Base-by-base conservation (phyloP, 1,140 invertebrate genomes). In the Ephestia elutella region DNA sequence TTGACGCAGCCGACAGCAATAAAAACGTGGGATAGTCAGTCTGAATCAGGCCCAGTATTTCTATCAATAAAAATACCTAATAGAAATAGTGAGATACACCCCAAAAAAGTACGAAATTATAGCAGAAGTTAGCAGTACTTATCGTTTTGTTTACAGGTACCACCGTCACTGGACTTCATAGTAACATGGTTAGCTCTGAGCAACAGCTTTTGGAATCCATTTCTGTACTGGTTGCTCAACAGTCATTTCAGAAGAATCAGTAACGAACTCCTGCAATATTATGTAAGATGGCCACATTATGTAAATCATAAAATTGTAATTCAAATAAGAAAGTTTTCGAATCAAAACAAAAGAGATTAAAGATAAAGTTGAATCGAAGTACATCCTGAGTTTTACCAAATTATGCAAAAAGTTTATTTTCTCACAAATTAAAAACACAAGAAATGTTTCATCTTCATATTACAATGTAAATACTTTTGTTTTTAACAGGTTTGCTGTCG, bases 191-290 rank as follows among this genome's bases (percentile, higher is more conserved):
- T 95, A 60, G 94, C 95, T 2, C 85, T 96, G n/a, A 95, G 94
- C 71, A 95, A 95, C 81, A 95, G 94, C 81, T 94, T 96, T 76
- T 96, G 94, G 95, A 96, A 96, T 89, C 95, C 95, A 5, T 95
- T 96, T 77, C 92, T 96, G 56, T 96, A 95, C 80, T 96, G 95
- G 95, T 90, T 95, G 48, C 90, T 96, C 65, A 96, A 96, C 83
- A 94, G 94, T 77, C 93, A 96, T 72, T 96, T 96, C 84, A 90
- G 95, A 68, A 91, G 94, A 60, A 93, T 95, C 64, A 94, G 94
- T 70, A 91, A 92, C 60, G 94, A 95, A 65, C 78, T 96, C 21
- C 86, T 95, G 59, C 91, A 93, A 61, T 94, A 91, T 59, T 94
- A 93, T 86, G 95, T 95, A 90, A 91, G 80, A 18, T 25, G 8